Conservation (phyloP, 2,888 invertebrate species). For the Limenitis camilla region DNA sequence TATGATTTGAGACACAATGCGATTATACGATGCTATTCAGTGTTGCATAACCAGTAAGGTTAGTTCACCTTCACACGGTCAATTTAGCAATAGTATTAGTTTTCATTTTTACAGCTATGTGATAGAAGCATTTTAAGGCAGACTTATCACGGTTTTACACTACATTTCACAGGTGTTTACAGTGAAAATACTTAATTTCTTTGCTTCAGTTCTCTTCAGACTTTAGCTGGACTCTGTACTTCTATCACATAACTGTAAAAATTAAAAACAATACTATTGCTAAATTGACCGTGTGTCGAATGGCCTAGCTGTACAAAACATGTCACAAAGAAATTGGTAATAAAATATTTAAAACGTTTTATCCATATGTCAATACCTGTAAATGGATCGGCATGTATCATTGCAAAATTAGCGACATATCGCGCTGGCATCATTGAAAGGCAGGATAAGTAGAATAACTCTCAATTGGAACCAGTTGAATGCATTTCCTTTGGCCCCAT, state of each 20-base stretch:
- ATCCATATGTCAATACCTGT: constrained; percentile 6
- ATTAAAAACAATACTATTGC: too few relatives aligned
- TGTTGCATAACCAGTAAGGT: background rate
- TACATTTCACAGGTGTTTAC: too few relatives aligned
- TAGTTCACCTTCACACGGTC: too few relatives aligned
- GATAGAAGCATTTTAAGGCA: too few relatives aligned
- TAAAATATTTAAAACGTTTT: constrained; percentile 3
- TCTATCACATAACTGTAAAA: too few relatives aligned
- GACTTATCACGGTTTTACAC: too few relatives aligned
- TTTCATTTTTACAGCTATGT: too few relatives aligned
- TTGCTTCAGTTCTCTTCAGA: background rate
- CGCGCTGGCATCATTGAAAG: constrained; percentile 27
- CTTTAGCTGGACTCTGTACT: too few relatives aligned
- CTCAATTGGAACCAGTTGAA: constrained; percentile 33
- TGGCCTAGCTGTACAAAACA: too few relatives aligned
- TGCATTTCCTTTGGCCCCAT: constrained; percentile 33
- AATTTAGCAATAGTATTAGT: too few relatives aligned
- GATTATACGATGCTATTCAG: constrained; percentile 9
- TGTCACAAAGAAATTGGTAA: background rate
- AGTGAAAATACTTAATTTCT: background rate
- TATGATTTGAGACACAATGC: constrained; percentile 11
- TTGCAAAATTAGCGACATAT: constrained; percentile 20
- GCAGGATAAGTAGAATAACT: constrained; percentile 32
- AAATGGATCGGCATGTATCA: constrained; percentile 14
- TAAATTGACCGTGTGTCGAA: too few relatives aligned